Percentiles rank a stretch among this genome's conserved stretches.
These are phyloP conservation scores for Chaetophractus vellerosus DNA, from an alignment of 2,797 vertebrate genomes.

Conservation along the genomic window DNA sequence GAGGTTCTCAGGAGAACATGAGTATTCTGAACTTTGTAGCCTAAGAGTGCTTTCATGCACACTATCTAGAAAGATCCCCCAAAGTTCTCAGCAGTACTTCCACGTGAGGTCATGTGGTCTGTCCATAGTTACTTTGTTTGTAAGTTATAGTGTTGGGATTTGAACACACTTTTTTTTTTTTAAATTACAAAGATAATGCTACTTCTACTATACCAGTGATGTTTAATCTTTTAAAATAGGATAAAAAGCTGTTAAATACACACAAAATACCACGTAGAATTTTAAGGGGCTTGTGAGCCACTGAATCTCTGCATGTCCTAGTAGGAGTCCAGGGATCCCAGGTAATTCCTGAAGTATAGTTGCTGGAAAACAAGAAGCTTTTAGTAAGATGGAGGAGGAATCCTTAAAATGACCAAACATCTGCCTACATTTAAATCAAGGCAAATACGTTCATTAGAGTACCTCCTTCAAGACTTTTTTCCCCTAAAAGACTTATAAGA, in stretches of 20 bases:
- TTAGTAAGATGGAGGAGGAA: neutral
- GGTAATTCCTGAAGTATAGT: neutral
- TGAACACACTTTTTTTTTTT: neutral
- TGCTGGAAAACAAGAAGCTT: too few species aligned
- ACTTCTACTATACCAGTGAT: neutral
- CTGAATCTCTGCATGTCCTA: neutral
- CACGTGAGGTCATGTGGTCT: accelerated
- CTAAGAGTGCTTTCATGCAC: neutral
- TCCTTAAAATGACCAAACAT: neutral
- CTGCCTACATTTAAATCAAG: neutral
- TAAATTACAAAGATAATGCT: neutral
- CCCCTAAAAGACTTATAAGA: too few species aligned
- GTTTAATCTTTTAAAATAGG: neutral
- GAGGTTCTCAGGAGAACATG: neutral
- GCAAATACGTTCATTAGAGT: neutral
- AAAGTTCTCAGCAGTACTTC: accelerated
- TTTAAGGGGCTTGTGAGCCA: neutral
- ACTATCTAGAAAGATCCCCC: neutral
- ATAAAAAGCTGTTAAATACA: neutral
- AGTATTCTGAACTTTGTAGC: neutral
- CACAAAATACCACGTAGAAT: neutral
- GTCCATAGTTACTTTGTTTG: neutral
- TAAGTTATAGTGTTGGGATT: neutral
- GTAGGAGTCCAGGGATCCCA: neutral
- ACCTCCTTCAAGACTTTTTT: too few species aligned